Evolutionary conservation across 2,888 invertebrate genomes (phyloP), one percentile per base, ranked within the genome.

Genomic region (Creontiades dilutus): DNA sequence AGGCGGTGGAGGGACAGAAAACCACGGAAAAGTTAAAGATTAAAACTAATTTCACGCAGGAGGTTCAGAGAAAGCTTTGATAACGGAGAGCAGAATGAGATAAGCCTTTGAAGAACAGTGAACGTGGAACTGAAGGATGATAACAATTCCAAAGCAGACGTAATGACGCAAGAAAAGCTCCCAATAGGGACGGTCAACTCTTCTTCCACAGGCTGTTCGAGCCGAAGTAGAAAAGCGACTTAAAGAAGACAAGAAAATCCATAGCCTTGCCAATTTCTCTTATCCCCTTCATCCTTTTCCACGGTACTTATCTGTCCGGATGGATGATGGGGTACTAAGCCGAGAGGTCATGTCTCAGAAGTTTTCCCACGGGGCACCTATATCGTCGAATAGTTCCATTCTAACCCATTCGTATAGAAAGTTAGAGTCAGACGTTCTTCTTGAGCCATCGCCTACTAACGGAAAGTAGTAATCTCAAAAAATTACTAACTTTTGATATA

Each of bases 201-300:
- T 0, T 19, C 68, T 68, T 23, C 68, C 27, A 4, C 23, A 5
- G 27, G 9, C 68, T 68, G 68, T 13, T 68, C 23, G 68, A 68
- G 68, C 19, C 23, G 23, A 68, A 68, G 27, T 19, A 68, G 68
- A 23, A 68, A 68, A 68, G 23, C 68, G 68, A 68, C 68, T 68
- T 68, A 78, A 78, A 16, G 76, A 23, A 55, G 75, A 75, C 86
- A 86, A 86, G 86, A 75, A 75, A 86, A 68, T 86, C 75, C 68
- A 75, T 47, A 9, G 85, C 61, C 86, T 48, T 86, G 68, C 75
- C 86, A 86, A 86, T 86, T 68, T 86, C 75, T 75, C 86, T 75
- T 86, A 48, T 86, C 86, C 86, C 37, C 68, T 86, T 86, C 86
- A 61, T 85, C 85, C 85, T 55, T 37, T 86, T 23, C 55, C 13